Evolutionary conservation across 35 echinoderm and acorn worm species (phyloP).

Genomic region (Acanthaster planci): DNA sequence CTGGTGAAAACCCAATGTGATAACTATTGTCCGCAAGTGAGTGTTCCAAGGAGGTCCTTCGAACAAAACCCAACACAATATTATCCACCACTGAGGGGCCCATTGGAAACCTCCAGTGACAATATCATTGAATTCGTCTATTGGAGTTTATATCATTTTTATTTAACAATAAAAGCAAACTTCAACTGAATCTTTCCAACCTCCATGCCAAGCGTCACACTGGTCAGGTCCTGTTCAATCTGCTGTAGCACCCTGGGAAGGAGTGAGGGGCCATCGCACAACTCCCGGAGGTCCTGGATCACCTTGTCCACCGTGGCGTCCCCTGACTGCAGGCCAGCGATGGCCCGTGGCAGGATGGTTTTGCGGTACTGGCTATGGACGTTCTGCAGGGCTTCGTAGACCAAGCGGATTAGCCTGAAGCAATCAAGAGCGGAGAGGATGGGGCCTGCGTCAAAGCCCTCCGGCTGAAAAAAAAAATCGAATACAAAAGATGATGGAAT

Average conservation of each 20-base stretch:
- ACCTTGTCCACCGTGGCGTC: conserved; percentile 38
- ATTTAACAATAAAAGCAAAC: too few relatives aligned
- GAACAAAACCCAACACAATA: too few relatives aligned
- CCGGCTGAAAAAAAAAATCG: background rate
- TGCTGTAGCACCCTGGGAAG: conserved; percentile 49
- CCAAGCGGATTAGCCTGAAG: conserved; percentile 1
- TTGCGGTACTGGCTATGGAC: conserved; percentile 57
- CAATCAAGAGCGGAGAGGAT: background rate
- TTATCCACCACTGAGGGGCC: too few relatives aligned
- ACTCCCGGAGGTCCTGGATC: conserved; percentile 35
- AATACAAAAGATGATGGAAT: background rate
- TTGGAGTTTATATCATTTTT: too few relatives aligned
- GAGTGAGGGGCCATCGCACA: conserved; percentile 51
- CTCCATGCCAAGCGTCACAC: conserved; percentile 51
- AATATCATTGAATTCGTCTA: too few relatives aligned
- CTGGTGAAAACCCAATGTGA: too few relatives aligned
- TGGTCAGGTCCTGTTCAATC: conserved; percentile 54
- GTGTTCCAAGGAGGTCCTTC: too few relatives aligned
- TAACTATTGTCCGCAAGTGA: too few relatives aligned
- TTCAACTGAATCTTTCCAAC: background rate
- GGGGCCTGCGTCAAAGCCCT: background rate
- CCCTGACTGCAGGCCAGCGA: conserved; percentile 57
- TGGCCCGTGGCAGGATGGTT: conserved; percentile 44
- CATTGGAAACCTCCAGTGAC: too few relatives aligned
- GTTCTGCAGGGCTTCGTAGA: conserved; percentile 26